Conservation (phyloP, 2,888 invertebrate genomes). For the Temnothorax rugatulus region DNA sequence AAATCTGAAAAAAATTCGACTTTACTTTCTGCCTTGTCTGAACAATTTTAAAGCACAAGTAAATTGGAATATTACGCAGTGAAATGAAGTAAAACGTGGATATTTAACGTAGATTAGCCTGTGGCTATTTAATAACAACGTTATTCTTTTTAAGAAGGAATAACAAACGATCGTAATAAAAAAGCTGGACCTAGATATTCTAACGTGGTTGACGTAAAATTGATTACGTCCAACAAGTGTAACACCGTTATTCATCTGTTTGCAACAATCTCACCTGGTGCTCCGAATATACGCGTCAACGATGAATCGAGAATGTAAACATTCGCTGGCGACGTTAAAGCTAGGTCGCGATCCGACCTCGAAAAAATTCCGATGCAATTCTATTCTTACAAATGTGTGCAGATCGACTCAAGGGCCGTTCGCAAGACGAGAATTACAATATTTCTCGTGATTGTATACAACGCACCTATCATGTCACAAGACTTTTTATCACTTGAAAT, state of each 20-base stretch:
- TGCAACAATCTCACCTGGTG: background rate
- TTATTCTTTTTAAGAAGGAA: background rate
- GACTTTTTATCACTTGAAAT: conserved; percentile 31
- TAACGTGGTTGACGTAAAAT: background rate
- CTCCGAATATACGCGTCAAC: conserved; percentile 19
- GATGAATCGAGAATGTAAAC: conserved; percentile 39
- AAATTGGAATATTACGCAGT: background rate
- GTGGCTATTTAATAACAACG: background rate
- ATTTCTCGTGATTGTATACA: background rate
- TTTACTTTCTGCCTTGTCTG: background rate
- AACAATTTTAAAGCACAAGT: background rate
- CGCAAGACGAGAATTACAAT: background rate
- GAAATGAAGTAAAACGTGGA: background rate
- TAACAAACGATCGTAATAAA: background rate
- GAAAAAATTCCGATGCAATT: background rate
- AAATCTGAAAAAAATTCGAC: background rate
- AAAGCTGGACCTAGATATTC: background rate
- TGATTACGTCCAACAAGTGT: background rate
- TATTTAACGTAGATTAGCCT: background rate
- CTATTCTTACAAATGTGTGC: background rate
- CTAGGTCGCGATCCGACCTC: background rate
- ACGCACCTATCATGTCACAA: conserved; percentile 76
- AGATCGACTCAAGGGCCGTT: background rate
- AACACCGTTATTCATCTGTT: conserved; percentile 7
- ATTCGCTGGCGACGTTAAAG: background rate